Evolutionary conservation across 1,140 invertebrate genomes (phyloP), one percentile per base, ranked within the genome.

Genomic region (Calosoma granatense): DNA sequence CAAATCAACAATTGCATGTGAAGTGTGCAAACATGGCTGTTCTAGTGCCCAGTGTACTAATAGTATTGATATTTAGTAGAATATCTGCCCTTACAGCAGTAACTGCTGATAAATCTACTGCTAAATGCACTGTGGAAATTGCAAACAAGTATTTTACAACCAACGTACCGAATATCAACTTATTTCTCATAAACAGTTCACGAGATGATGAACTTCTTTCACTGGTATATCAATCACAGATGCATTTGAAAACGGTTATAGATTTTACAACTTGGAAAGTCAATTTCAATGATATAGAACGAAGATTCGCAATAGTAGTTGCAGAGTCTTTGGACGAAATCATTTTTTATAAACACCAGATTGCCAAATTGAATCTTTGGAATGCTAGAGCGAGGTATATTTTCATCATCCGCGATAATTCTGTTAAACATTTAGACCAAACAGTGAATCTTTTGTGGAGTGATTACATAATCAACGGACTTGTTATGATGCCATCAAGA

Each of bases 311-410:
- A 12, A 17, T 47, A 12, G 41, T 47, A 12, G 15, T 17, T 47
- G 6, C 6, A 12, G 41, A 47, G 4, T 12, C 9, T 47, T 47
- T 47, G 15, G 3, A 47, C 15, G 41, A 47, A 17, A 4, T 47
- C 4, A 11, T 47, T 12, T 12, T 4, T 4, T 47, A 47, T 17
- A 47, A 47, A 17, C 6, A 47, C 4, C 6, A 47, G 17, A 12
- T 47, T 4, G 9, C 9, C 3, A 6, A 60, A 14, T 47, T 60
- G n/a, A 20, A 21, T n/a, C 1, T n/a, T 2, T 60, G 47, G 55
- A 23, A 15, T 6, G 55, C 41, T 12, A 60, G 51, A 53, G 56
- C n/a, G 20, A 60, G 2, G 3, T 39, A 17, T 52, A 56, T 47
- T 36, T 60, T 15, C 17, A 2, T 47, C 41, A 17, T 47, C 9